Evolutionary conservation across 1,140 invertebrate genomes (phyloP).

Genomic region (Palaemon carinicauda): DNA sequence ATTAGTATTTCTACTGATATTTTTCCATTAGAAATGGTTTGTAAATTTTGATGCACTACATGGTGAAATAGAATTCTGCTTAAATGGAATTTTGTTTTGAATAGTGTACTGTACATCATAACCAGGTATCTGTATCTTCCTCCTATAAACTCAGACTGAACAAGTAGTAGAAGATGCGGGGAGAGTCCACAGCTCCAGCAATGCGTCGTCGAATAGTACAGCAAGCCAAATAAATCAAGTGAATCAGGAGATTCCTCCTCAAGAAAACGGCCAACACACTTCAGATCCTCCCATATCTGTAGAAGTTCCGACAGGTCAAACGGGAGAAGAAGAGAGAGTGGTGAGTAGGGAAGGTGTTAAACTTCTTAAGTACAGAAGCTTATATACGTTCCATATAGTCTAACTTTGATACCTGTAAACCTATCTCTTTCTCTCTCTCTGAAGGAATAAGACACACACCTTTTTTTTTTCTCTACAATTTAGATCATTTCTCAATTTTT

Average conservation of each 20-base stretch:
- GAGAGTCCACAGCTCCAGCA: slow-evolving; percentile 35
- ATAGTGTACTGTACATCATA: not conserved
- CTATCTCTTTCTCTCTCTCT: too few relatives aligned
- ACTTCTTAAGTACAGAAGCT: not conserved
- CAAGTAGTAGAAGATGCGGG: slow-evolving; percentile 22
- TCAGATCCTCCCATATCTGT: not conserved
- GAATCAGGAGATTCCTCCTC: not conserved
- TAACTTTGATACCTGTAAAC: not conserved
- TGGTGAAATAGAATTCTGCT: not conserved
- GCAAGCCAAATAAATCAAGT: not conserved
- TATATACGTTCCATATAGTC: not conserved
- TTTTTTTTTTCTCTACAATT: not conserved
- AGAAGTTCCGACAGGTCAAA: not conserved
- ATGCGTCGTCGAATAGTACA: not conserved
- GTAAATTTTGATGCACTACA: not conserved
- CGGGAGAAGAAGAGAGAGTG: too few relatives aligned
- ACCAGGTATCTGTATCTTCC: not conserved
- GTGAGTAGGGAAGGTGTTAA: too few relatives aligned
- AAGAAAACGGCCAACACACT: slow-evolving; percentile 22
- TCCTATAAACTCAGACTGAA: slow-evolving; percentile 11
- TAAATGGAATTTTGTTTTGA: not conserved
- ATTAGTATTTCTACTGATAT: not conserved
- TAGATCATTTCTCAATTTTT: too few relatives aligned
- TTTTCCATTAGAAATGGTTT: not conserved
- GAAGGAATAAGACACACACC: too few relatives aligned